Evolutionary conservation across 1,140 invertebrate genomes (phyloP).

Genomic region (Atta colombica): DNA sequence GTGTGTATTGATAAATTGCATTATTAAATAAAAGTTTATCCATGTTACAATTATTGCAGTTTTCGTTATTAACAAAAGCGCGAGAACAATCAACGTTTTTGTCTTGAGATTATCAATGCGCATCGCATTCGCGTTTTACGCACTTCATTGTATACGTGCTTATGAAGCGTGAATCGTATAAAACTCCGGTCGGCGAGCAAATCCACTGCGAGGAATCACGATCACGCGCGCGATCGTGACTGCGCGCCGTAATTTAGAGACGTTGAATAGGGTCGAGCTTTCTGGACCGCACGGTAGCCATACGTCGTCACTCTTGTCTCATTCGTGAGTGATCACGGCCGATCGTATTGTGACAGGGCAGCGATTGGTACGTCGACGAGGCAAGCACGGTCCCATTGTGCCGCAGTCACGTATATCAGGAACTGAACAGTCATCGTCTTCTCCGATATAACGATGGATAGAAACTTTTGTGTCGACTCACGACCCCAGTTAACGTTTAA

Average conservation of each 20-base stretch:
- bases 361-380: constrained; percentile 76
- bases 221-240: constrained; percentile 75
- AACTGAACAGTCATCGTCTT: constrained; percentile 75
- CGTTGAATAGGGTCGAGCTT: constrained; percentile 70
- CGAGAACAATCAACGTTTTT: constrained; percentile 1
- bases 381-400: constrained; percentile 74
- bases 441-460: constrained; percentile 66
- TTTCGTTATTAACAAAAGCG: not conserved
- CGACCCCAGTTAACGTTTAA: constrained; percentile 64
- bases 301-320: constrained; percentile 72
- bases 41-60: not conserved
- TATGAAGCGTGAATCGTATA: constrained; percentile 61
- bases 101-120: constrained; percentile 5
- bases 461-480: constrained; percentile 76
- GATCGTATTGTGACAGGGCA: constrained; percentile 77
- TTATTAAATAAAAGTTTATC: not conserved
- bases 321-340: constrained; percentile 76
- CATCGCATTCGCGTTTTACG: constrained; percentile 30
- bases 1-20: not conserved
- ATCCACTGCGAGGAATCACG: constrained; percentile 69
- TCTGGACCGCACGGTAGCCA: constrained; percentile 68
- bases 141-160: constrained; percentile 36
- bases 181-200: constrained; percentile 43
- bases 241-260: constrained; percentile 65
- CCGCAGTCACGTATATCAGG: constrained; percentile 76